Evolutionary conservation across 2,888 invertebrate species (phyloP).

Genomic region (Pogonocherus hispidulus): DNA sequence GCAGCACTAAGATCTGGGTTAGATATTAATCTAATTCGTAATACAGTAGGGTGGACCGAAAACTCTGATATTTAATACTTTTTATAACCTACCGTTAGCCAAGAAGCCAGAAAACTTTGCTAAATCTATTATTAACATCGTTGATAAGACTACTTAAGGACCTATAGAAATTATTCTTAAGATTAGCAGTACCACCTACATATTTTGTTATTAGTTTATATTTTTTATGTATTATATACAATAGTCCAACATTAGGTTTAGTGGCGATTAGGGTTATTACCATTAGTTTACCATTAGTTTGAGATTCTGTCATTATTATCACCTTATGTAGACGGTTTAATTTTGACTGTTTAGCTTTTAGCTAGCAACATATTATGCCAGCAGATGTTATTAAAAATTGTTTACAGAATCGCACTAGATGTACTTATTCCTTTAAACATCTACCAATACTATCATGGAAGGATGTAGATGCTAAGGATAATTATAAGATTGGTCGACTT

Average conservation of each 20-base stretch:
- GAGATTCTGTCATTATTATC: too few species aligned
- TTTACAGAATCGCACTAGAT: neutral
- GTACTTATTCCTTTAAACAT: neutral
- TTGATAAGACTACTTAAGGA: too few species aligned
- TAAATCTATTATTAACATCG: neutral
- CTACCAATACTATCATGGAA: neutral
- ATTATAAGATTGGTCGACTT: neutral
- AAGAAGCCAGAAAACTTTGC: neutral
- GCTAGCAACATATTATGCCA: too few species aligned
- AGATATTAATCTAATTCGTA: slow-evolving; percentile 37
- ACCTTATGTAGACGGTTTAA: too few species aligned
- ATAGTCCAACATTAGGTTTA: too few species aligned
- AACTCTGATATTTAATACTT: slow-evolving; percentile 32
- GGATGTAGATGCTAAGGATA: neutral
- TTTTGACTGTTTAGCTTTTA: too few species aligned
- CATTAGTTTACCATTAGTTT: too few species aligned
- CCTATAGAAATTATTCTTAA: too few species aligned
- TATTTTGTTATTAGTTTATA: too few species aligned
- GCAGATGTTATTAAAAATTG: neutral
- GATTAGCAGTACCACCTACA: too few species aligned
- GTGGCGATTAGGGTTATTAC: too few species aligned
- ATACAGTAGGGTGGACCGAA: slow-evolving; percentile 41
- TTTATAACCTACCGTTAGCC: slow-evolving; percentile 39
- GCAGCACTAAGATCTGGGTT: slow-evolving; percentile 35
- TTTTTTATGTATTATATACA: too few species aligned